phyloP scores from a whole-genome alignment of 2,888 invertebrate species.

The Idaea biselata region DNA sequence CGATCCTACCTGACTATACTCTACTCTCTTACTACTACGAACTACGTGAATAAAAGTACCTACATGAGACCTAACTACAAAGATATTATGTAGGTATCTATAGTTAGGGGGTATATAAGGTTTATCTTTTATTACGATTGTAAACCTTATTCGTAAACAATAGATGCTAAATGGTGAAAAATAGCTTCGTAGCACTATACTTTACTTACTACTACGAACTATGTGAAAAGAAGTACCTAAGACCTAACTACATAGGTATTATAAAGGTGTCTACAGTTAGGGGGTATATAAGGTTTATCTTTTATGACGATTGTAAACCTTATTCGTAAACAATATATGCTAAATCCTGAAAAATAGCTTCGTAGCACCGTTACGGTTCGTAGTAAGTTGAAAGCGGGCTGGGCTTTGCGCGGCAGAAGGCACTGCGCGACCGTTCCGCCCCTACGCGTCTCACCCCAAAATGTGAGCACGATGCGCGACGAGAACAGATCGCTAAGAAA shows the following conservation, averaged over 20 bases:
- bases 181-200: too few relatives aligned
- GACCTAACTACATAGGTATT: too few relatives aligned
- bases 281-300: too few relatives aligned
- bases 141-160: not conserved
- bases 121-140: not conserved
- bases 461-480: conserved; percentile 38
- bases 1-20: too few relatives aligned
- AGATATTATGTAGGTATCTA: too few relatives aligned
- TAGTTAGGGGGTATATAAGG: too few relatives aligned
- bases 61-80: too few relatives aligned
- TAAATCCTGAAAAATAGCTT: not conserved
- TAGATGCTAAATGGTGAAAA: not conserved
- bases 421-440: conserved; percentile 48
- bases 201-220: too few relatives aligned
- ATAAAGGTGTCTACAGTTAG: too few relatives aligned
- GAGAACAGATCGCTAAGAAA: conserved; percentile 35
- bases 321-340: not conserved
- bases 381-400: conserved; percentile 48
- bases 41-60: too few relatives aligned
- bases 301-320: not conserved
- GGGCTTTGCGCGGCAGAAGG: conserved; percentile 50
- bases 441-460: conserved; percentile 16
- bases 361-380: conserved; percentile 9
- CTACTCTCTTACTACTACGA: too few relatives aligned
- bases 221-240: too few relatives aligned